Conservation (phyloP, 92 coral and sea anemone species). For the Galaxea fascicularis region DNA sequence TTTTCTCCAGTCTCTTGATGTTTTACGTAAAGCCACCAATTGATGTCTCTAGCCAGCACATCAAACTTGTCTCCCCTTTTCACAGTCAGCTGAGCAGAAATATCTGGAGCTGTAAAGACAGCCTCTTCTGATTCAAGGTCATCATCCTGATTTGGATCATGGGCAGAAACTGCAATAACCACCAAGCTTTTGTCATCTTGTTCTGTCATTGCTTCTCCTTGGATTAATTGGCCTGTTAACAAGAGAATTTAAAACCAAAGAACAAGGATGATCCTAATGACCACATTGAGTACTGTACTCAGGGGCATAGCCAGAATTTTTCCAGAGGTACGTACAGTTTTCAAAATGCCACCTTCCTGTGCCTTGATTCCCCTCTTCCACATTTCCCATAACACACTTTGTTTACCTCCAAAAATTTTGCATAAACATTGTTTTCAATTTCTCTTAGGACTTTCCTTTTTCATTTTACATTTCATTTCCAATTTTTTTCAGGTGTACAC, state of each 20-base stretch:
- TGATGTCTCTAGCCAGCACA: slow-evolving; percentile 69
- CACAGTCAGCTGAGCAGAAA: slow-evolving; percentile 75
- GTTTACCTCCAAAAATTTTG: no score
- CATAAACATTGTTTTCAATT: no score
- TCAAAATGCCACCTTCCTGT: no score
- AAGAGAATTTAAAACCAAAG: not conserved
- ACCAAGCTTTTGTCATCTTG: not conserved
- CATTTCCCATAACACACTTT: no score
- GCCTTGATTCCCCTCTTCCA: no score
- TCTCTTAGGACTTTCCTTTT: no score
- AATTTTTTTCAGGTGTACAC: no score
- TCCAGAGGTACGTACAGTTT: no score
- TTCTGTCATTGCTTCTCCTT: slow-evolving; percentile 1
- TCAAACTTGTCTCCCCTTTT: slow-evolving; percentile 83
- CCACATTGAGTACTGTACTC: no score
- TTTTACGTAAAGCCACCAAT: slow-evolving; percentile 93
- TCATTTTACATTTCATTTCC: no score
- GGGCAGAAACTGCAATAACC: slow-evolving; percentile 46
- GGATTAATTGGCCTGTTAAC: not conserved
- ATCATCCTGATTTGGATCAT: slow-evolving; percentile 75
- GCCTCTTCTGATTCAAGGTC: slow-evolving; percentile 69
- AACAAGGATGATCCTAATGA: not conserved
- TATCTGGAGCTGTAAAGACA: slow-evolving; percentile 81
- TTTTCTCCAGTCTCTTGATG: slow-evolving; percentile 54
- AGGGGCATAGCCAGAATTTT: no score